phyloP scores from a whole-genome alignment of 2,888 invertebrate genomes.

The Morinoia aosen region DNA sequence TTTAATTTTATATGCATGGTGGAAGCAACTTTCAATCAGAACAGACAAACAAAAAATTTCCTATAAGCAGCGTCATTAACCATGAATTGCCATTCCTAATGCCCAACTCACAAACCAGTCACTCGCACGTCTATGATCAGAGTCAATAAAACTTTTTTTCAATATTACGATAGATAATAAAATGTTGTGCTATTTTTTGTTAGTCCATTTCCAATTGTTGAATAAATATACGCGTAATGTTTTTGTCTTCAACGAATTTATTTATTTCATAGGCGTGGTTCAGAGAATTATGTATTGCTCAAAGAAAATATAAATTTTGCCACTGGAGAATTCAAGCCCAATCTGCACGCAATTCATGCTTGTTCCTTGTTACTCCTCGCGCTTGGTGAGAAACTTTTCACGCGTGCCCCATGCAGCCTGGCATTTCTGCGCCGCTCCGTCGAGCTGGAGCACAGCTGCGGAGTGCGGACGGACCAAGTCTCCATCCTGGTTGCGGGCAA shows the following conservation, averaged over 20 bases:
- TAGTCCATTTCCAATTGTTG: neutral
- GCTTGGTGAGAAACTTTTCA: neutral
- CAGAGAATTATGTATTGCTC: neutral
- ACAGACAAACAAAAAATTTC: too few relatives aligned
- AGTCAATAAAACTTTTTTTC: too few relatives aligned
- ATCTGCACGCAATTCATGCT: neutral
- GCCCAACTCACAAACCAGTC: too few relatives aligned
- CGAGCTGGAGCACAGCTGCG: neutral
- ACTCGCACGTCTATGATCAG: too few relatives aligned
- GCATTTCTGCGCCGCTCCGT: neutral
- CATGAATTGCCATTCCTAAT: too few relatives aligned
- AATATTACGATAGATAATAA: too few relatives aligned
- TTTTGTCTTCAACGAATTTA: neutral
- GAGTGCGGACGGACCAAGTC: neutral
- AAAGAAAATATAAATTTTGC: neutral
- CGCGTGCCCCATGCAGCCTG: neutral
- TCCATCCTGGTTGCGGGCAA: neutral
- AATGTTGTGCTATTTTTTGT: neutral
- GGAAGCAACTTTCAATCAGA: too few relatives aligned
- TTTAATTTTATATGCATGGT: too few relatives aligned
- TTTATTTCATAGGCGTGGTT: neutral
- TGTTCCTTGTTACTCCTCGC: neutral
- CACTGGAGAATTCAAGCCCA: neutral
- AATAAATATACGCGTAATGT: neutral
- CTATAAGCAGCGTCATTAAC: too few relatives aligned